A percentile compares a stretch with the other conserved stretches of the same genome.
Conservation (phyloP, 2,113 vertebrate genomes). For the Heterocephalus glaber region DNA sequence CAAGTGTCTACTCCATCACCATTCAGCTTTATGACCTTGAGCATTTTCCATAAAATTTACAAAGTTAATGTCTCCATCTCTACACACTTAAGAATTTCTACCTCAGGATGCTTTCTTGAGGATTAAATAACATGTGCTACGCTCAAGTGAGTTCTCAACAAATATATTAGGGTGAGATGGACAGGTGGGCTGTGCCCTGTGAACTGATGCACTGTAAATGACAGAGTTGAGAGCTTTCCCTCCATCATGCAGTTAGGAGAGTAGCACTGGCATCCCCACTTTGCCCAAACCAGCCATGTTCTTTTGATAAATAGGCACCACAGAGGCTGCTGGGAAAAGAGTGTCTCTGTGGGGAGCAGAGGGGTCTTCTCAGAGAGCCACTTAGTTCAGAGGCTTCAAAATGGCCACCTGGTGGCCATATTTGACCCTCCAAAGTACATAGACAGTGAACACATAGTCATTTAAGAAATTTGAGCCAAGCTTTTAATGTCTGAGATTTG, state of each 20-base stretch:
- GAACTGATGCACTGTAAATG: neutral
- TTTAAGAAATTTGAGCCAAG: constrained; percentile 42
- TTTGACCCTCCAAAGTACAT: constrained; percentile 5
- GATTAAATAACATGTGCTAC: constrained; percentile 11
- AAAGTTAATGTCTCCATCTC: constrained; percentile 38
- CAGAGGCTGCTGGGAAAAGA: neutral
- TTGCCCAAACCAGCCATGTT: neutral
- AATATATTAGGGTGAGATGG: neutral
- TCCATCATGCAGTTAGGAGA: neutral
- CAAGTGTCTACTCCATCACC: neutral
- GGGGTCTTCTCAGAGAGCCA: neutral
- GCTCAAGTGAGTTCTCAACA: constrained; percentile 19
- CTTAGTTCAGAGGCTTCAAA: neutral
- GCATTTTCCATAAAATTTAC: neutral
- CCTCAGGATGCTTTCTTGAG: constrained; percentile 3
- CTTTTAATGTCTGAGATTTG: constrained; percentile 13
- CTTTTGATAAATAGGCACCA: neutral
- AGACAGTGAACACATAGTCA: neutral
- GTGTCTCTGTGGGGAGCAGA: neutral
- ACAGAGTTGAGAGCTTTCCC: neutral
- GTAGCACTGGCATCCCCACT: neutral
- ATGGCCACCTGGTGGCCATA: neutral
- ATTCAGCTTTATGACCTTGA: neutral
- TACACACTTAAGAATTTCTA: neutral
- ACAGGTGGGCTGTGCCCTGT: neutral